phyloP scores from a whole-genome alignment of 2,888 invertebrate species.

The Drosophila siamana region DNA sequence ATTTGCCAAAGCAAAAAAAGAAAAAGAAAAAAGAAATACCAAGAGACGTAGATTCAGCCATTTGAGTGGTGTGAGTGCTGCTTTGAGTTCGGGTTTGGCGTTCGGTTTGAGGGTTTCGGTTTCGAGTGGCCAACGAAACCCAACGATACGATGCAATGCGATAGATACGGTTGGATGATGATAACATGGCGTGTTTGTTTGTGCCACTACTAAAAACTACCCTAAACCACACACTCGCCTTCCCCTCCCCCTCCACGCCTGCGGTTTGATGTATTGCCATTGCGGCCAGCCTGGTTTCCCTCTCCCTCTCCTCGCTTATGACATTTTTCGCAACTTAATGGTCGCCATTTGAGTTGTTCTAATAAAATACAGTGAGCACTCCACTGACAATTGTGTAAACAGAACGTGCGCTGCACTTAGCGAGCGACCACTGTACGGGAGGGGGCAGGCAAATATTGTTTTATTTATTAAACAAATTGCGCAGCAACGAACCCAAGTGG shows the following conservation, averaged over 20 bases:
- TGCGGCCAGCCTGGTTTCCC: not conserved
- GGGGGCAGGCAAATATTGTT: constrained; percentile 25
- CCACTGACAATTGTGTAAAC: not conserved
- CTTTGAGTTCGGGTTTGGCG: constrained; percentile 4
- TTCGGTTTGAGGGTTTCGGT: too few species aligned
- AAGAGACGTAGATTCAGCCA: constrained; percentile 21
- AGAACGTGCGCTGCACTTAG: not conserved
- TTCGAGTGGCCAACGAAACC: constrained; percentile 9
- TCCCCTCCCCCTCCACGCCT: constrained; percentile 1
- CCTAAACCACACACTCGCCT: not conserved
- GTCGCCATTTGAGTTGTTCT: constrained; percentile 35
- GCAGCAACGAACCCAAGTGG: constrained; percentile 49
- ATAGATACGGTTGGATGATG: constrained; percentile 11
- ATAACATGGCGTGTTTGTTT: constrained; percentile 39
- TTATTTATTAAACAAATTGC: constrained; percentile 62
- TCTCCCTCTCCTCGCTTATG: constrained; percentile 27
- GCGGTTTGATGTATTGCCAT: constrained; percentile 36
- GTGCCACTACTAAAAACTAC: constrained; percentile 13
- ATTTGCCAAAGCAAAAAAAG: constrained; percentile 22
- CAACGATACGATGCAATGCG: constrained; percentile 12
- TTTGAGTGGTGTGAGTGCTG: constrained; percentile 31
- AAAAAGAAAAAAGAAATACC: constrained; percentile 8
- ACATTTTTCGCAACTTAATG: constrained; percentile 52
- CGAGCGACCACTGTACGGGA: constrained; percentile 31
- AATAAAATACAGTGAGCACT: constrained; percentile 43